Evolutionary conservation across 2,888 invertebrate species (phyloP), one percentile per base, ranked within the genome.

Genomic region (Pristionchus fissidentatus): DNA sequence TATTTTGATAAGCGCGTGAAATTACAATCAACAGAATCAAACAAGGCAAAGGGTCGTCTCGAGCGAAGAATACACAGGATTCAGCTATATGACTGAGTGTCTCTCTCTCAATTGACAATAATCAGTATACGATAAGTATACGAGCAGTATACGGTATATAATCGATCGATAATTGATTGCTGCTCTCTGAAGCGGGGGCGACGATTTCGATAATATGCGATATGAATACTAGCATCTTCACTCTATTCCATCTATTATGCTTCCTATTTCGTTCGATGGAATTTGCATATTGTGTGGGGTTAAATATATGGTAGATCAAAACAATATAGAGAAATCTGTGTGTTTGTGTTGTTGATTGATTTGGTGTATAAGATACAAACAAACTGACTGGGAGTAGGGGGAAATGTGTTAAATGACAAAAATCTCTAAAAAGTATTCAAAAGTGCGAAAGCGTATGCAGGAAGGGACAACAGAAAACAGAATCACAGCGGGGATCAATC

Each of bases 171-270:
- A 22, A 66, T 29, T 35, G 60, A 62, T 32, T 62, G n/a, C n/a
- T n/a, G n/a, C n/a, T n/a, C n/a, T n/a, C n/a, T n/a, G n/a, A n/a
- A 62, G 22, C 3, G 26, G 62, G 35, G 35, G 62, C 35, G 62
- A 66, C 35, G 62, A 32, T 38, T 19, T 66, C 22, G 62, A 5
- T 38, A 38, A 38, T 19, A 38, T 32, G 62, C 62, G 62, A 66
- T 66, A 66, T 66, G 62, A 66, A 66, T 66, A 66, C 62, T 66
- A 66, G 62, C 62, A 7, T 38, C 62, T 66, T n/a, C 38, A 66
- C 5, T 66, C 62, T 66, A 66, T 66, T 66, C 62, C 62, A 66
- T 66, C 62, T 66, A 66, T 66, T 66, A 66, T 66, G 62, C 62
- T 38, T 38, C 38, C 62, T 66, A 66, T 66, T n/a, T n/a, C n/a